Conservation (phyloP, 2,113 vertebrate genomes). For the Pollimyrus isidori region DNA sequence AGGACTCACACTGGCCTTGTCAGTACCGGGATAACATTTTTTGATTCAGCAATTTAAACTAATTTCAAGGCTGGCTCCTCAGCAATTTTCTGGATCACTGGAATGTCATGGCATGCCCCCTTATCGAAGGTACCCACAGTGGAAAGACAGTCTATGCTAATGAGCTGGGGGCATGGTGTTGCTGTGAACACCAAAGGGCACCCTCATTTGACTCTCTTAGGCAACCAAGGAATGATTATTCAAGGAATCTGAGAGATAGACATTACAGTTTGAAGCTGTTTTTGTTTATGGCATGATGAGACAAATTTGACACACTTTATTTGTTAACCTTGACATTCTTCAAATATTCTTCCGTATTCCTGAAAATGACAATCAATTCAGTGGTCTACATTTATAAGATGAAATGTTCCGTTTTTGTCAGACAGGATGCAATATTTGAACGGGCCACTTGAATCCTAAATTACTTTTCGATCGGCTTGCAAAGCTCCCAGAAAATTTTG, state of each 20-base stretch:
- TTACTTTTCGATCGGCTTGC: neutral
- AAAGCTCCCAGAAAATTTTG: neutral
- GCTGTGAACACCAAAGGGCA: neutral
- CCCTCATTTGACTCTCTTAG: neutral
- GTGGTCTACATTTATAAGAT: neutral
- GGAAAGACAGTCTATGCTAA: constrained; percentile 54
- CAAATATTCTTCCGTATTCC: neutral
- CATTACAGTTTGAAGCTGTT: neutral
- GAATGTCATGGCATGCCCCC: constrained; percentile 66
- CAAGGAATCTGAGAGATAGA: neutral
- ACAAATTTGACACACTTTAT: neutral
- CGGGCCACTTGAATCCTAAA: neutral
- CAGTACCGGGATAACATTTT: constrained; percentile 62
- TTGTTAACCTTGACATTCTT: neutral
- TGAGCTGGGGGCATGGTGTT: constrained; percentile 31
- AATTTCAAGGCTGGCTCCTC: constrained; percentile 87
- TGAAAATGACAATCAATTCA: neutral
- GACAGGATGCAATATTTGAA: neutral
- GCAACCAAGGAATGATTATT: neutral
- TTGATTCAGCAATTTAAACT: constrained; percentile 86
- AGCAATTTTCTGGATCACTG: constrained; percentile 93
- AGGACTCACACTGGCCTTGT: constrained; percentile 58
- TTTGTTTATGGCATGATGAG: neutral
- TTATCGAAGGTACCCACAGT: constrained; percentile 59
- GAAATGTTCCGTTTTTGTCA: neutral